Evolutionary conservation across 2,888 invertebrate species (phyloP).

Genomic region (Sympetrum striolatum): DNA sequence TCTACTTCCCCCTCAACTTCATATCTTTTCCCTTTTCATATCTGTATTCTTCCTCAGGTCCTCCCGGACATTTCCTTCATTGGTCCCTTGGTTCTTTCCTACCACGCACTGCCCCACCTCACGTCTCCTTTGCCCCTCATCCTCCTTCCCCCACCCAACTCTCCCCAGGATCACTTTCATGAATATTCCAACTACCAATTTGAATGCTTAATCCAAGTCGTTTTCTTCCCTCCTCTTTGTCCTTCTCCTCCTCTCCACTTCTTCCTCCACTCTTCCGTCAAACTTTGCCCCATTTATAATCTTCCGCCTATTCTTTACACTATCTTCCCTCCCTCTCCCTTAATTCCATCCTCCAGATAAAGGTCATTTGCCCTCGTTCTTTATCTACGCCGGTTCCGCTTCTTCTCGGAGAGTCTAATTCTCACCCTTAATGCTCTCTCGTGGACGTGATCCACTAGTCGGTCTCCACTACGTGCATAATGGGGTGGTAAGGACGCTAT

Average conservation of each 20-base stretch:
- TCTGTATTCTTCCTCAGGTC: background rate
- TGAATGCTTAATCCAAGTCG: conserved; percentile 37
- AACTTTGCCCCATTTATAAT: background rate
- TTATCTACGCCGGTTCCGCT: too few species aligned
- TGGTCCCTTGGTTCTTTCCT: background rate
- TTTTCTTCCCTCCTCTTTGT: background rate
- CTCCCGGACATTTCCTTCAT: background rate
- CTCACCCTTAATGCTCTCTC: background rate
- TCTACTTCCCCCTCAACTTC: background rate
- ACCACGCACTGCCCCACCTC: background rate
- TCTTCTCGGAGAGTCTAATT: background rate
- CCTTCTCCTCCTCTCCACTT: background rate
- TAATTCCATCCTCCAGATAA: too few species aligned
- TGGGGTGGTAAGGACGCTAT: too few species aligned
- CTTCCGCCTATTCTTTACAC: background rate
- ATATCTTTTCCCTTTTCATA: background rate
- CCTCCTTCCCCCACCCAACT: background rate
- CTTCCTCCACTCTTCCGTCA: background rate
- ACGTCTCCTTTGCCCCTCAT: background rate
- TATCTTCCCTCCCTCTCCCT: background rate
- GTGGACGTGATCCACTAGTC: too few species aligned
- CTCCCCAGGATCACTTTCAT: background rate
- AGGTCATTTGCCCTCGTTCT: too few species aligned
- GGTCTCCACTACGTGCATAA: too few species aligned
- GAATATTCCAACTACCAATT: conserved; percentile 28